These are phyloP conservation scores for Petaurus breviceps DNA, from an alignment of 2,113 vertebrate genomes.

Conservation along the genomic window DNA sequence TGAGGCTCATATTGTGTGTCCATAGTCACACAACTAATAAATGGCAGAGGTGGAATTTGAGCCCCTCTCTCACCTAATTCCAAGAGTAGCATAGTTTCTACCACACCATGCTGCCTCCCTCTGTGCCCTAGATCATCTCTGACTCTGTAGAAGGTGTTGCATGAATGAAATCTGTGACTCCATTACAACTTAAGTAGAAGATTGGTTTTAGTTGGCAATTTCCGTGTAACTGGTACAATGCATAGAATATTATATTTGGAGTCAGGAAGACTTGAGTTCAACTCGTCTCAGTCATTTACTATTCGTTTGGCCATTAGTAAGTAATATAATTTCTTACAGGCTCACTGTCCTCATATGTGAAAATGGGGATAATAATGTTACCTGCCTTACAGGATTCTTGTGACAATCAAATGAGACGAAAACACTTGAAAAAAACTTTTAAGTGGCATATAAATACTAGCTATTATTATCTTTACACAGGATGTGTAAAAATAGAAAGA, in stretches of 20 bases:
- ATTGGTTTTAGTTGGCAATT: neutral
- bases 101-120: neutral
- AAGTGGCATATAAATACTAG: neutral
- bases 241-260: neutral
- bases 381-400: neutral
- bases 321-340: neutral
- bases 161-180: neutral
- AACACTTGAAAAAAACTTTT: neutral
- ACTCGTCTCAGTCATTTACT: neutral
- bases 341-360: neutral
- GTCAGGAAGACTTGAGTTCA: neutral
- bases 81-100: neutral
- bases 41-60: too few species aligned
- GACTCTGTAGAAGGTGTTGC: neutral
- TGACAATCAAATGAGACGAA: neutral
- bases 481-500: neutral
- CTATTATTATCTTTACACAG: neutral
- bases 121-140: neutral
- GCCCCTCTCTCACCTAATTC: too few species aligned
- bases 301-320: neutral
- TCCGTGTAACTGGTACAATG: neutral
- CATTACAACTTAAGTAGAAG: neutral
- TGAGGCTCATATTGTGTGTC: neutral
- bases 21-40: too few species aligned
- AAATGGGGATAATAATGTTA: neutral